These are phyloP conservation scores for Nymphalis c-album DNA, from an alignment of 2,888 invertebrate genomes.

Conservation along the genomic window DNA sequence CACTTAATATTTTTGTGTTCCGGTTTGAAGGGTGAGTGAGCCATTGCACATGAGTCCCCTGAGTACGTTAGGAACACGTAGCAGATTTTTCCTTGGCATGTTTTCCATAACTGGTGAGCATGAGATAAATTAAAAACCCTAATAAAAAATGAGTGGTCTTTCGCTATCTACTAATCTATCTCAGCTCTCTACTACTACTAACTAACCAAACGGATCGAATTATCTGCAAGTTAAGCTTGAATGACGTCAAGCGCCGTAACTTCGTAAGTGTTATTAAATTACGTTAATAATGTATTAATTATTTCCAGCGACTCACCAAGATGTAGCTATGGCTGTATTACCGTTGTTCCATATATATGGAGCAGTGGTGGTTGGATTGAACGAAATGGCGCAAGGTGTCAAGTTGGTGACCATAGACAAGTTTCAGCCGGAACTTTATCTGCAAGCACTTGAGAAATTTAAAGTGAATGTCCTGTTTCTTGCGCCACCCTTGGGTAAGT, in stretches of 20 bases:
- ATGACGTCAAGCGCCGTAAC: too few relatives aligned
- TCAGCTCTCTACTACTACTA: too few relatives aligned
- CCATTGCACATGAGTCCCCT: too few relatives aligned
- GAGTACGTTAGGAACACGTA: too few relatives aligned
- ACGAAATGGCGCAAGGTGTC: slow-evolving; percentile 82
- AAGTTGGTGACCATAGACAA: slow-evolving; percentile 86
- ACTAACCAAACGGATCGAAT: too few relatives aligned
- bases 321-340: slow-evolving; percentile 83
- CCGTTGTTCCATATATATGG: slow-evolving; percentile 93
- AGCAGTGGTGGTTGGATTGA: slow-evolving; percentile 82
- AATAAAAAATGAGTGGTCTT: too few relatives aligned
- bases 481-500: slow-evolving; percentile 89
- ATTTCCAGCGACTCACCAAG: slow-evolving; percentile 78
- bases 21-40: too few relatives aligned
- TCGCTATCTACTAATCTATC: too few relatives aligned
- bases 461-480: slow-evolving; percentile 83
- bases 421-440: slow-evolving; percentile 86
- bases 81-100: too few relatives aligned
- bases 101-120: too few relatives aligned
- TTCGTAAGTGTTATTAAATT: not conserved
- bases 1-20: too few relatives aligned
- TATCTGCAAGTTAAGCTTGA: not conserved
- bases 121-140: too few relatives aligned
- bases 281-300: not conserved
- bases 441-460: slow-evolving; percentile 83